Percentiles rank a stretch among this genome's conserved stretches.
phyloP scores from a whole-genome alignment of 2,888 invertebrate species.

The Sylvicola cinctus region DNA sequence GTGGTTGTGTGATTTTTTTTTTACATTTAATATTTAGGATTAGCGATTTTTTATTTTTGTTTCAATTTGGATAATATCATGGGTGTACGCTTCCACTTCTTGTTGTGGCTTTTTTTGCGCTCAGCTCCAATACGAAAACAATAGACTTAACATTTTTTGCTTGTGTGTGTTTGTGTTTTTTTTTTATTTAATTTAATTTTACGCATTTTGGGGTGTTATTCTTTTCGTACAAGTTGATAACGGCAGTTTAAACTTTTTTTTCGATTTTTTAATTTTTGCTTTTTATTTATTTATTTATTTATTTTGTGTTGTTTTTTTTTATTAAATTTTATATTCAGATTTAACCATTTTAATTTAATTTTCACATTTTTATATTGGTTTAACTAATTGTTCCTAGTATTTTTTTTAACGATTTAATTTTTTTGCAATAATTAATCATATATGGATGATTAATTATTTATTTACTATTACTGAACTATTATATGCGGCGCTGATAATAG shows the following conservation, averaged over 20 bases:
- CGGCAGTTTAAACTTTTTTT: slow-evolving; percentile 1
- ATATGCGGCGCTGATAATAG: slow-evolving; percentile 84
- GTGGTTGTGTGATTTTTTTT: too few species aligned
- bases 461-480: slow-evolving; percentile 58
- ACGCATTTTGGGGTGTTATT: slow-evolving; percentile 1
- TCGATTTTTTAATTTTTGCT: neutral
- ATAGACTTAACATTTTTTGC: slow-evolving; percentile 3
- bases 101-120: too few species aligned
- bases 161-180: slow-evolving; percentile 4
- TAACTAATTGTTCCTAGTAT: neutral
- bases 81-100: too few species aligned
- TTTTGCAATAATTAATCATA: too few species aligned
- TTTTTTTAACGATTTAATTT: neutral
- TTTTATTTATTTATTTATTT: neutral
- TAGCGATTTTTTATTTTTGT: too few species aligned
- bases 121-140: too few species aligned
- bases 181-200: slow-evolving; percentile 3
- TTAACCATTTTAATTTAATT: neutral
- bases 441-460: neutral
- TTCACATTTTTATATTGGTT: neutral
- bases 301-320: neutral
- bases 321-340: neutral
- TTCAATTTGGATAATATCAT: too few species aligned
- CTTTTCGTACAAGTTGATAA: slow-evolving; percentile 3
- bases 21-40: too few species aligned